Conservation (phyloP, 2,888 invertebrate genomes). For the Folsomia candida region DNA sequence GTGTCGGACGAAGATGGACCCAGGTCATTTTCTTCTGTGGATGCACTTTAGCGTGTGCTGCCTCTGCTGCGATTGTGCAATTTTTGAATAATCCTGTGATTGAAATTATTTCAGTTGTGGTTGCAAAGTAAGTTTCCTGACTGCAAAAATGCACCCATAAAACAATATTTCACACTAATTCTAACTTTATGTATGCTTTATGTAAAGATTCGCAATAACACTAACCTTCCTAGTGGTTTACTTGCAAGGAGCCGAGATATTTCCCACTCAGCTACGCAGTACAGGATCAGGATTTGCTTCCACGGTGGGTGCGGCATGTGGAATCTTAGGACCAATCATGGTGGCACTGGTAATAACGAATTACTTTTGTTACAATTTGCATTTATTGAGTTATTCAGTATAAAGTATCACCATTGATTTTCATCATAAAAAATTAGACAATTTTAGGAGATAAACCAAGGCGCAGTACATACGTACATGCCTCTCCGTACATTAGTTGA, state of each 20-base stretch:
- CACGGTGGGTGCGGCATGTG: slow-evolving; percentile 59
- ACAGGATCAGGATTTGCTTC: slow-evolving; percentile 64
- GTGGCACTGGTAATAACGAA: slow-evolving; percentile 62
- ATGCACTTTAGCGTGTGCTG: slow-evolving; percentile 26
- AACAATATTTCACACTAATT: not conserved
- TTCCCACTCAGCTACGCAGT: slow-evolving; percentile 67
- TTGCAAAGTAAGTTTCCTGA: slow-evolving; percentile 41
- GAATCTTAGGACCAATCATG: slow-evolving; percentile 62
- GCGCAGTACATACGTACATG: too few species aligned
- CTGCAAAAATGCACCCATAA: not conserved
- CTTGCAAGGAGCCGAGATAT: slow-evolving; percentile 59
- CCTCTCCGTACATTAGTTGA: too few species aligned
- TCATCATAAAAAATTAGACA: not conserved
- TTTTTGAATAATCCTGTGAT: not conserved
- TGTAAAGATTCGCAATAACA: slow-evolving; percentile 44
- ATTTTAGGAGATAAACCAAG: slow-evolving; percentile 11
- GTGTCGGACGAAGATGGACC: slow-evolving; percentile 59
- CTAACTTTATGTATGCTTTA: not conserved
- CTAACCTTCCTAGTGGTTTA: slow-evolving; percentile 62
- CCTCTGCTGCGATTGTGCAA: slow-evolving; percentile 22
- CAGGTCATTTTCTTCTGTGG: slow-evolving; percentile 56
- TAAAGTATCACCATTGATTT: too few species aligned
- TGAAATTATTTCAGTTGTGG: slow-evolving; percentile 22
- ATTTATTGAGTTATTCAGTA: too few species aligned
- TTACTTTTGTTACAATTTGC: too few species aligned